Evolutionary conservation across 2,797 vertebrate species (phyloP).

Genomic region (Buphagus erythrorhynchus): DNA sequence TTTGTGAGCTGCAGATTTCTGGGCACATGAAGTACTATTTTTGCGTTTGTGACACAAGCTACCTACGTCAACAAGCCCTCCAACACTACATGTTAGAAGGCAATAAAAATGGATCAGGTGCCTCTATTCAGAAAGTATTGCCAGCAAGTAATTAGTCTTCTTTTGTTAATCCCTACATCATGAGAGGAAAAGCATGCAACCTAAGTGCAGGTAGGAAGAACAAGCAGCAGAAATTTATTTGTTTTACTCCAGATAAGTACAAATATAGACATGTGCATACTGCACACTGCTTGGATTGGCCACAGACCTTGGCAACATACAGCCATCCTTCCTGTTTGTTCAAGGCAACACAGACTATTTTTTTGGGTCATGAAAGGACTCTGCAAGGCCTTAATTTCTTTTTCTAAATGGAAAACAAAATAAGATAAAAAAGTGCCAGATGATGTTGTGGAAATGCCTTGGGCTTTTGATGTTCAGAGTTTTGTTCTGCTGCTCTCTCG

Average conservation of each 20-base stretch:
- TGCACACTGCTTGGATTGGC: neutral
- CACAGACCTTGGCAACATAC: neutral
- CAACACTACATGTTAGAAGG: neutral
- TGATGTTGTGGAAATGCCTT: neutral
- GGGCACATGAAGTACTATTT: neutral
- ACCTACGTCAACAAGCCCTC: neutral
- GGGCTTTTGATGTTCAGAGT: neutral
- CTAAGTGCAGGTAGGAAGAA: neutral
- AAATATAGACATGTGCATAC: neutral
- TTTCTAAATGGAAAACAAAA: neutral
- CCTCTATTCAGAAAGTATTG: neutral
- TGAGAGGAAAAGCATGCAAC: neutral
- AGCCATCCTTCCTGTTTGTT: neutral
- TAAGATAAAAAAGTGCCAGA: neutral
- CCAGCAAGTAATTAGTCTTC: neutral
- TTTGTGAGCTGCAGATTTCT: conserved; percentile 29
- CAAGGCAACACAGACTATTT: neutral
- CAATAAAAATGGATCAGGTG: neutral
- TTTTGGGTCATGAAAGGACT: neutral
- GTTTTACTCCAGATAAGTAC: neutral
- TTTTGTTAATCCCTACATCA: neutral
- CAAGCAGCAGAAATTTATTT: neutral
- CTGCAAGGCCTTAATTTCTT: neutral
- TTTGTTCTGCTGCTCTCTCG: neutral
- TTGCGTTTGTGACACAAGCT: neutral